phyloP scores from a whole-genome alignment of 2,113 vertebrate genomes.

The Nannospalax galili region DNA sequence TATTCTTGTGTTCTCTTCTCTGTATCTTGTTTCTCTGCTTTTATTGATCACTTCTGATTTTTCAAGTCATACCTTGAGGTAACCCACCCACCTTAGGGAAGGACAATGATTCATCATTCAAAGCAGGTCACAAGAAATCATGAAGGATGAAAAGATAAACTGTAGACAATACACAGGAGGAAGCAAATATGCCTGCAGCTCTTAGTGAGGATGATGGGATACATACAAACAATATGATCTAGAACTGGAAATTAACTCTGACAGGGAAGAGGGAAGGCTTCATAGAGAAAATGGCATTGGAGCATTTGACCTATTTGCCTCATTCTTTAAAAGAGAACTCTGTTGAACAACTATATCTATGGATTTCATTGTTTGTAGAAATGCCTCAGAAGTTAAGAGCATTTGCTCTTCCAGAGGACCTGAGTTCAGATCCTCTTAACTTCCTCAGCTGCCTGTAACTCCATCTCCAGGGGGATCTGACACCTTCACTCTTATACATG shows the following conservation, averaged over 20 bases:
- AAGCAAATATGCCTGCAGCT: not conserved
- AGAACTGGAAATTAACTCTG: not conserved
- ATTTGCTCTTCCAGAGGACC: not conserved
- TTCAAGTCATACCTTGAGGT: not conserved
- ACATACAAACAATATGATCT: not conserved
- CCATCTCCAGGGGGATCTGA: not conserved
- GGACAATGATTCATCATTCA: not conserved
- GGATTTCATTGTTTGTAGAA: not conserved
- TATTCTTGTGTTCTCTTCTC: not conserved
- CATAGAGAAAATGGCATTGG: not conserved
- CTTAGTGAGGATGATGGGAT: not conserved
- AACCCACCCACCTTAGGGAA: not conserved
- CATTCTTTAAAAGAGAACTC: constrained; percentile 12
- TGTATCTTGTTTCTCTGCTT: not conserved
- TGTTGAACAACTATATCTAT: not conserved
- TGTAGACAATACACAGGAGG: not conserved
- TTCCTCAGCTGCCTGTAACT: not conserved
- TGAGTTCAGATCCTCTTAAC: not conserved
- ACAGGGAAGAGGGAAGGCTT: not conserved
- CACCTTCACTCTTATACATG: not conserved
- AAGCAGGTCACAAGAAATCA: constrained; percentile 8
- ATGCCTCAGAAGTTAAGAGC: not conserved
- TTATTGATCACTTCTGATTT: not conserved
- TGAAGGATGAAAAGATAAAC: constrained; percentile 13
- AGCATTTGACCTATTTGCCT: not conserved